A percentile compares a stretch with the other conserved stretches of the same genome.
Conservation (phyloP, 2,113 vertebrate species). For the Microcebus ravelobensis region DNA sequence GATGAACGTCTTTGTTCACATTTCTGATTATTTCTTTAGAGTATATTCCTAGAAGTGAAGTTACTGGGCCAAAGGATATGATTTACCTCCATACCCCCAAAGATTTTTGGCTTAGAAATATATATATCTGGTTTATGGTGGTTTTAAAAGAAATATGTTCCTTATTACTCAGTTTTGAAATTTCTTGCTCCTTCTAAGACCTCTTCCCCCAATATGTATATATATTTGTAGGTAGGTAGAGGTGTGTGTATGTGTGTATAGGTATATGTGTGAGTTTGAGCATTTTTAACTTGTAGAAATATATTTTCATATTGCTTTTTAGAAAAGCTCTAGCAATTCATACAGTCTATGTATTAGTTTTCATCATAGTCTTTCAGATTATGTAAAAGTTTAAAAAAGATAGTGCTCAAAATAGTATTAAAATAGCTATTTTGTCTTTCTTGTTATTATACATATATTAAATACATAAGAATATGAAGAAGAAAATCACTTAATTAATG, state of each 20-base stretch:
- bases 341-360: not conserved
- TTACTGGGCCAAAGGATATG: not conserved
- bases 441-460: not conserved
- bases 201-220: not conserved
- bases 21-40: slow-evolving; percentile 40
- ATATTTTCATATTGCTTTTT: not conserved
- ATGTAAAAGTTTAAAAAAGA: not conserved
- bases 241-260: not conserved
- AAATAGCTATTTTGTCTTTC: slow-evolving; percentile 7
- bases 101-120: slow-evolving; percentile 6
- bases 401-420: not conserved
- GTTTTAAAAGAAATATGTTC: not conserved
- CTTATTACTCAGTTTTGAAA: not conserved
- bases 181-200: not conserved
- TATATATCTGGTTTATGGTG: not conserved
- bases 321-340: not conserved
- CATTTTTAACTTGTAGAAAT: slow-evolving; percentile 11
- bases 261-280: not conserved
- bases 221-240: not conserved
- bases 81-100: not conserved
- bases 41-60: not conserved
- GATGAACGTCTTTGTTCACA: not conserved
- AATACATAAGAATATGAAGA: not conserved
- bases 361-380: not conserved
- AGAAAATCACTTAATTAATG: not conserved